Conservation (phyloP, 2,797 vertebrate genomes). For the Pipistrellus pygmaeus region DNA sequence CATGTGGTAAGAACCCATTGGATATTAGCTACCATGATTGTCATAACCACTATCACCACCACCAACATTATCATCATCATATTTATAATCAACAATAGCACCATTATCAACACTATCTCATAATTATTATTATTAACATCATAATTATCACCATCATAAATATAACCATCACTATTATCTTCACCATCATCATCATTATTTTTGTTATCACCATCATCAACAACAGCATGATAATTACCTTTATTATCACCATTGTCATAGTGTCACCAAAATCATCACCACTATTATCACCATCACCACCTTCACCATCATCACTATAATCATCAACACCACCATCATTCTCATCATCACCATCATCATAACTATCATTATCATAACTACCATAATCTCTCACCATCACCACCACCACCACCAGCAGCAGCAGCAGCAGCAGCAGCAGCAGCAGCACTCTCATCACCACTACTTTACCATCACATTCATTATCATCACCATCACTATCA, state of each 20-base stretch:
- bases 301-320: neutral
- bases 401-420: no score
- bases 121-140: neutral
- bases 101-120: neutral
- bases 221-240: accelerated
- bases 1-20: neutral
- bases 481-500: neutral
- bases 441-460: neutral
- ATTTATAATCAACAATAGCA: no score
- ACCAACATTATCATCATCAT: neutral
- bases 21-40: no score
- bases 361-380: neutral
- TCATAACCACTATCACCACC: neutral
- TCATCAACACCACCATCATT: neutral
- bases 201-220: neutral
- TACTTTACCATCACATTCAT: accelerated
- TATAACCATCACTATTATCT: neutral
- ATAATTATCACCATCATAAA: neutral
- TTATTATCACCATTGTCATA: neutral
- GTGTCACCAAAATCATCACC: neutral
- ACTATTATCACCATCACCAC: neutral
- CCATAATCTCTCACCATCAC: accelerated
- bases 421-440: accelerated
- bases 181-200: no score
- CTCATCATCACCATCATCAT: no score